Conservation (phyloP, 2,888 invertebrate genomes). For the Psococerastis gibbosa region DNA sequence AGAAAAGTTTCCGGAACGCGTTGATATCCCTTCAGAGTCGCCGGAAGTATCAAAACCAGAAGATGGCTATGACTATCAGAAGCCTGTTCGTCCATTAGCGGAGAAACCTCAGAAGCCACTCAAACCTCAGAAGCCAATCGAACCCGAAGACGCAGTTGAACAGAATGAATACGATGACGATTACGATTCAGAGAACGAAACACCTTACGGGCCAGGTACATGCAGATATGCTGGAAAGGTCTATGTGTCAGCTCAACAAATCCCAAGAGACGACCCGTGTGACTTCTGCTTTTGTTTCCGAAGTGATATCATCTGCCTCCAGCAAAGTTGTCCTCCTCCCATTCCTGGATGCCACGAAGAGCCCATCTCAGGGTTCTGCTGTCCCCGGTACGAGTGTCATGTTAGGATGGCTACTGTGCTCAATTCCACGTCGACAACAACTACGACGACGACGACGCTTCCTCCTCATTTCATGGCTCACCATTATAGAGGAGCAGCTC, state of each 20-base stretch:
- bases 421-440: conserved; percentile 72
- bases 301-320: conserved; percentile 85
- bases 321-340: conserved; percentile 89
- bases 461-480: conserved; percentile 69
- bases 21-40: too few relatives aligned
- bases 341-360: conserved; percentile 83
- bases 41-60: not conserved
- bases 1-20: too few relatives aligned
- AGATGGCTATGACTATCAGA: conserved; percentile 14
- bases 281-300: conserved; percentile 96
- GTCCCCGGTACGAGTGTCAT: conserved; percentile 84
- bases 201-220: conserved; percentile 68
- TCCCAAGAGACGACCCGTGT: conserved; percentile 84
- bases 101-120: conserved; percentile 11
- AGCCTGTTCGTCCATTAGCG: conserved; percentile 12
- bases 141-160: conserved; percentile 12
- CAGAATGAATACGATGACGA: conserved; percentile 34
- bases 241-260: conserved; percentile 87
- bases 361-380: conserved; percentile 84
- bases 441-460: conserved; percentile 57
- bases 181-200: conserved; percentile 57
- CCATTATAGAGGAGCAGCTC: conserved; percentile 54
- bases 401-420: conserved; percentile 69
- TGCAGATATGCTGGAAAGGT: conserved; percentile 84
- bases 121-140: conserved; percentile 15